phyloP scores from a whole-genome alignment of 2,888 invertebrate species.

The Mesorhabditis spiculigera region DNA sequence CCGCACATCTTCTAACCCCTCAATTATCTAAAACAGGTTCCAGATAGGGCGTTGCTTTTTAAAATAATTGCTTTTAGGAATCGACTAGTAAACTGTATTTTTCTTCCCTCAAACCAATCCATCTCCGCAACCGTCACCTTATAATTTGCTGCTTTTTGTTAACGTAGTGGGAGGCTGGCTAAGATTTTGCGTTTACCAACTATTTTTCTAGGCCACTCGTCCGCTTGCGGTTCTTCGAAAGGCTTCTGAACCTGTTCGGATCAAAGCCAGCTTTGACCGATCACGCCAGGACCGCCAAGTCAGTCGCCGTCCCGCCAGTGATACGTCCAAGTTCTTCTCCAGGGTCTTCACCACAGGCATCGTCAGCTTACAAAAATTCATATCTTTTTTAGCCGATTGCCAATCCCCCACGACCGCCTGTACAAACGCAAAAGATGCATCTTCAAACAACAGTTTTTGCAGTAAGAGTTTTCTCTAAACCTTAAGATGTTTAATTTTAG shows the following conservation, averaged over 20 bases:
- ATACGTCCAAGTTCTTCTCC: too few relatives aligned
- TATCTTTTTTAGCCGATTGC: neutral
- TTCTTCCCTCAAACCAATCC: too few relatives aligned
- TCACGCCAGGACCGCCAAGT: neutral
- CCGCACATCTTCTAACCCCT: too few relatives aligned
- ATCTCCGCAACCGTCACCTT: too few relatives aligned
- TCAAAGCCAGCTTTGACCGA: neutral
- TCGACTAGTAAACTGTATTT: too few relatives aligned
- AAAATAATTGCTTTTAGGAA: too few relatives aligned
- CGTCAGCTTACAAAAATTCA: neutral
- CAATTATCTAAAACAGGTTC: too few relatives aligned
- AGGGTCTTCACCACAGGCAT: neutral
- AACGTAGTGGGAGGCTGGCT: too few relatives aligned
- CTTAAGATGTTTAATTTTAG: neutral
- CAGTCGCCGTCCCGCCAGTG: too few relatives aligned
- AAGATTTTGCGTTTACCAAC: too few relatives aligned
- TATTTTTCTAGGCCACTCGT: neutral
- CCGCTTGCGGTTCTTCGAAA: neutral
- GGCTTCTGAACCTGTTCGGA: neutral
- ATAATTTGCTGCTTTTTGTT: too few relatives aligned
- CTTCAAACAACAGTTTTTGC: neutral
- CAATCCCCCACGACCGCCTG: neutral
- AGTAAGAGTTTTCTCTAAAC: neutral
- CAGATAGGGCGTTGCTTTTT: too few relatives aligned
- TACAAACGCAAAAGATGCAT: constrained; percentile 1